Percentiles rank a stretch among this genome's conserved stretches.
Conservation (phyloP, 2,888 invertebrate genomes). For the Hydraecia micacea region DNA sequence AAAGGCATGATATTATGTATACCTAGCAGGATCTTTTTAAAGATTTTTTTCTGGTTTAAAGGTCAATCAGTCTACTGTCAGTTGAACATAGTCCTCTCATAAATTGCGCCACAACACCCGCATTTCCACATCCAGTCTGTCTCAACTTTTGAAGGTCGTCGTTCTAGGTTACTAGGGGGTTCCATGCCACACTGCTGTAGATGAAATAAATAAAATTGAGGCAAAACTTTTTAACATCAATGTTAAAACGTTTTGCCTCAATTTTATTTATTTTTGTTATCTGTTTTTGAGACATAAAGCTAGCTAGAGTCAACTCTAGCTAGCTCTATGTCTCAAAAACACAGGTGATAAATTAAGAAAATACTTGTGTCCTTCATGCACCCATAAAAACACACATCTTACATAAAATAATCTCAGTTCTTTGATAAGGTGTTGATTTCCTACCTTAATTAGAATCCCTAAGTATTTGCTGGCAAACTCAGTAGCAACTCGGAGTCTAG, state of each 20-base stretch:
- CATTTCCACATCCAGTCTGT: too few species aligned
- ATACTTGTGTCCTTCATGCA: neutral
- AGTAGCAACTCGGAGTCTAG: neutral
- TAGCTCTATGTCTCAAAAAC: neutral
- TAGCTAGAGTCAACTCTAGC: neutral
- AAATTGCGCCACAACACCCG: neutral
- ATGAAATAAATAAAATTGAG: neutral
- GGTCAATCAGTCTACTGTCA: neutral
- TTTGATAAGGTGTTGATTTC: neutral
- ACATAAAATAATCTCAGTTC: neutral
- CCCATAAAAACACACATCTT: neutral
- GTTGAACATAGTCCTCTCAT: neutral
- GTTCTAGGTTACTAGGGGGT: neutral
- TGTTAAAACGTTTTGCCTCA: too few species aligned
- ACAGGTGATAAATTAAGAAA: neutral
- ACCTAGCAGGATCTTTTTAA: neutral
- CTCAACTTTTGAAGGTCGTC: neutral
- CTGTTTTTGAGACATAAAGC: too few species aligned
- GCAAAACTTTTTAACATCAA: neutral
- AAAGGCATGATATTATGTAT: neutral
- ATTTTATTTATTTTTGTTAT: too few species aligned
- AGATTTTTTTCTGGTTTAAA: neutral
- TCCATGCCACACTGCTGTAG: neutral
- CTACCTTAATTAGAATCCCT: neutral
- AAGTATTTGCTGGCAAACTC: neutral